Percentiles rank a stretch among this genome's conserved stretches.
phyloP scores from a whole-genome alignment of 2,797 vertebrate species.

The Acanthurus leucopareius region DNA sequence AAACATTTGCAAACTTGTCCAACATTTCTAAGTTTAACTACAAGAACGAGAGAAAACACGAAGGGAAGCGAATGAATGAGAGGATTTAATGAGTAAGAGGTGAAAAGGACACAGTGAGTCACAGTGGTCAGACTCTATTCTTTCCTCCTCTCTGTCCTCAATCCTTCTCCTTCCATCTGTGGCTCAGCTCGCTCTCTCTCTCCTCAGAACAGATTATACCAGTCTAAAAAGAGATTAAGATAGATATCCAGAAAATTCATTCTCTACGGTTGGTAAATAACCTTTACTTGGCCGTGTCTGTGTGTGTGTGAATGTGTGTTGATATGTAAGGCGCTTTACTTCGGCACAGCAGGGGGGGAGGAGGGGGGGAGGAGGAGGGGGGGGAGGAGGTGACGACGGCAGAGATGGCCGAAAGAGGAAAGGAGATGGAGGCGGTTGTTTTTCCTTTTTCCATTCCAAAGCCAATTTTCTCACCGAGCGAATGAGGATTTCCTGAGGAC shows the following conservation, averaged over 20 bases:
- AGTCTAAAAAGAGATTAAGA: slow-evolving; percentile 74
- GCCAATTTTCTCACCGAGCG: slow-evolving; percentile 74
- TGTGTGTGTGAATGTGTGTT: slow-evolving; percentile 19
- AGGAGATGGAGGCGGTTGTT: slow-evolving; percentile 37
- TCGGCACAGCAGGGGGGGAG: slow-evolving; percentile 48
- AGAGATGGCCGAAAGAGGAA: slow-evolving; percentile 29
- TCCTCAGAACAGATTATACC: slow-evolving; percentile 68
- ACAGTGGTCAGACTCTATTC: too few species aligned
- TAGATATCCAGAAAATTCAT: slow-evolving; percentile 73
- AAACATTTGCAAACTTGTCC: too few species aligned
- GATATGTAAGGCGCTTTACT: slow-evolving; percentile 61
- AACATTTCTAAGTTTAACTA: too few species aligned
- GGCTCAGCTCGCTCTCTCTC: slow-evolving; percentile 16
- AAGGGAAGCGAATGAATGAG: too few species aligned
- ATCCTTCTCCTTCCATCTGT: slow-evolving; percentile 57
- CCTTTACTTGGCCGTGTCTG: slow-evolving; percentile 52
- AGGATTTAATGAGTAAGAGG: too few species aligned
- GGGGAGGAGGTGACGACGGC: too few species aligned
- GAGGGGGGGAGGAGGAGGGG: slow-evolving; percentile 18
- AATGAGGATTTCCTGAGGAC: slow-evolving; percentile 73
- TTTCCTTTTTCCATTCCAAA: slow-evolving; percentile 57
- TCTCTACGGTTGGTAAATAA: slow-evolving; percentile 69
- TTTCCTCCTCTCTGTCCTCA: slow-evolving; percentile 38
- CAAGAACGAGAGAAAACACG: too few species aligned
- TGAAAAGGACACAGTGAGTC: too few species aligned